phyloP scores from a whole-genome alignment of 2,113 vertebrate species.

The Nestor notabilis region DNA sequence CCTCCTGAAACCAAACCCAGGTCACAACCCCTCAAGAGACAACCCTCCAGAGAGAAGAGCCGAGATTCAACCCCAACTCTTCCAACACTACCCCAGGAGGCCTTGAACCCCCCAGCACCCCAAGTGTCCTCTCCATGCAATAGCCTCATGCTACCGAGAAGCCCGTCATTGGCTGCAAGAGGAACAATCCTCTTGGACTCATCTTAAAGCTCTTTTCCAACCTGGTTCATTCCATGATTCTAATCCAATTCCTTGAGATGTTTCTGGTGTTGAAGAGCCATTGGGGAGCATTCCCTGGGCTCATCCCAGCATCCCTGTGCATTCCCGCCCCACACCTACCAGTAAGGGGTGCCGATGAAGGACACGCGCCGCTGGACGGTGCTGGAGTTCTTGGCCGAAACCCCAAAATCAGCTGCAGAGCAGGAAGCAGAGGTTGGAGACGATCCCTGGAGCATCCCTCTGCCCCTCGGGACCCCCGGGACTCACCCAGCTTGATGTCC shows the following conservation, averaged over 20 bases:
- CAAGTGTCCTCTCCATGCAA: not conserved
- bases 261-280: fast-evolving
- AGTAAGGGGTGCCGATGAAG: slow-evolving; percentile 78
- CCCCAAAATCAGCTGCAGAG: slow-evolving; percentile 74
- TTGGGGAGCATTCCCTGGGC: fast-evolving
- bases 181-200: not conserved
- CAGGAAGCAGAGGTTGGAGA: not conserved
- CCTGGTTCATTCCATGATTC: not conserved
- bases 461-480: fast-evolving
- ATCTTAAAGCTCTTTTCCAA: not conserved
- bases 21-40: not conserved
- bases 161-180: not conserved
- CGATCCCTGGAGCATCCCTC: not conserved
- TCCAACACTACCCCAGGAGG: not conserved
- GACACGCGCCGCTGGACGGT: slow-evolving; percentile 69
- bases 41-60: not conserved
- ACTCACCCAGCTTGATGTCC: slow-evolving; percentile 74
- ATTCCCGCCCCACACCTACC: slow-evolving; percentile 40
- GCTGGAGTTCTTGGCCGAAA: slow-evolving; percentile 74
- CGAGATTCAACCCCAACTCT: not conserved
- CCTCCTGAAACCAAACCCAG: not conserved
- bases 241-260: not conserved
- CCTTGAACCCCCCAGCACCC: not conserved
- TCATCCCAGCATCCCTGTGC: not conserved
- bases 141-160: not conserved